phyloP scores from a whole-genome alignment of 2,113 vertebrate species.

The Agapornis roseicollis region DNA sequence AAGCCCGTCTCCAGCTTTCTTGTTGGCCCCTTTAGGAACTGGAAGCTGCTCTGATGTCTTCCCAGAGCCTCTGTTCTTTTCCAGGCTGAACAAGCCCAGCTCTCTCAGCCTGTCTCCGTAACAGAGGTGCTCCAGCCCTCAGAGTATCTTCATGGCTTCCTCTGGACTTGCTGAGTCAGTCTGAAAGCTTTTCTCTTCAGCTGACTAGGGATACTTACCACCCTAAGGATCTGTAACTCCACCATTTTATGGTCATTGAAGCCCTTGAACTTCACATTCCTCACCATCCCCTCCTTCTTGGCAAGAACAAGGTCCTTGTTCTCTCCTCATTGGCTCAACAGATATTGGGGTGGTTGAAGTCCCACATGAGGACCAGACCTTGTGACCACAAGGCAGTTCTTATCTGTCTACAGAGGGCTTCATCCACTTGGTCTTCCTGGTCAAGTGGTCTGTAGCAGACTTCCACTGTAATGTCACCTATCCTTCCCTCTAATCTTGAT shows the following conservation, averaged over 20 bases:
- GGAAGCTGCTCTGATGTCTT: not conserved
- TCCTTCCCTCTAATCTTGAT: not conserved
- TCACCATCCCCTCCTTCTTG: not conserved
- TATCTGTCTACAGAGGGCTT: not conserved
- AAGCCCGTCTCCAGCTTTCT: not conserved
- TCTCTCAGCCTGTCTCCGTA: not conserved
- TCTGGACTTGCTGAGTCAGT: not conserved
- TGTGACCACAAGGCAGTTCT: not conserved
- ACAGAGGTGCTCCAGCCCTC: not conserved
- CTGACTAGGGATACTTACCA: not conserved
- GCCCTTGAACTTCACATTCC: not conserved
- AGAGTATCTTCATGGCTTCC: rapidly evolving
- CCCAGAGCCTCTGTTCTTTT: not conserved
- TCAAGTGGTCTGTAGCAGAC: not conserved
- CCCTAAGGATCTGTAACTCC: not conserved
- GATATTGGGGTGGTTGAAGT: not conserved
- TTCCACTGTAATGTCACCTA: not conserved
- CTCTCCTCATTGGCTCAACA: not conserved
- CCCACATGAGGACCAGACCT: not conserved
- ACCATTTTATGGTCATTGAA: not conserved
- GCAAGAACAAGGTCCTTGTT: not conserved
- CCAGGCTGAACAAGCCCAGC: not conserved
- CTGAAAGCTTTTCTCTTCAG: not conserved
- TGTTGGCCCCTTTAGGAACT: not conserved
- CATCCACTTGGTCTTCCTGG: not conserved